Base-by-base conservation (phyloP, 2,113 vertebrate genomes). In the Hyaena hyaena region DNA sequence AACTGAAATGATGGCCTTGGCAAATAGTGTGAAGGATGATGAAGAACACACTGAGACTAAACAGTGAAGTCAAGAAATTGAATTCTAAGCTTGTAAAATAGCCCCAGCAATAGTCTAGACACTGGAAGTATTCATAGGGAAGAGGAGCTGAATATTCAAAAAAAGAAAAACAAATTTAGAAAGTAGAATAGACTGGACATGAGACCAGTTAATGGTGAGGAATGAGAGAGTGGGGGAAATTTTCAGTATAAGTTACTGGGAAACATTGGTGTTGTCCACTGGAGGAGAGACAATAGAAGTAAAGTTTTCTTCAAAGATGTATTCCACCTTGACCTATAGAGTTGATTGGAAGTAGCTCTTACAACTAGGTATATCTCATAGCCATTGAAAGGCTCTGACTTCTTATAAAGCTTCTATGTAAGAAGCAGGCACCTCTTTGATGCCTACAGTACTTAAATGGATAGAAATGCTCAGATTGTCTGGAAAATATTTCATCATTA, bases 401-500 rank as follows among this genome's bases (percentile, higher is more conserved):
- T 89, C 24, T 19, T 86, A 63, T 63, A 86, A 24, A 82, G 53
- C 2, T n/a, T 12, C 33, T 77, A 12, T n/a, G 24, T 71, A 81
- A 58, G 58, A 93, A 74, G 63, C 28, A 71, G n/a, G 19, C 21
- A 71, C 53, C 39, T 79, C 77, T 68, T 88, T 68, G 43, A 73
- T 71, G 63, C 28, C 35, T 43, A 35, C 21, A 82, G 58, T 76
- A 26, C 53, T 96, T 96, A 93, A 90, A 77, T 80, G 31, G 76
- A 92, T 92, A 50, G 48, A 97, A 97, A 86, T 81, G 10, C n/a
- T 96, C 73, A 96, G 55, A 87, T 92, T 84, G 87, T 95, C 91
- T 96, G 98, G 90, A 98, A 98, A 98, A 80, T 85, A 84, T 94
- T 97, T 92, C 90, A 80, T 86, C 69, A 88, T 95, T 86, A 79